Percentiles rank a stretch among this genome's conserved stretches.
These are phyloP conservation scores for Eristalis tenax DNA, from an alignment of 2,888 invertebrate species.

Conservation along the genomic window DNA sequence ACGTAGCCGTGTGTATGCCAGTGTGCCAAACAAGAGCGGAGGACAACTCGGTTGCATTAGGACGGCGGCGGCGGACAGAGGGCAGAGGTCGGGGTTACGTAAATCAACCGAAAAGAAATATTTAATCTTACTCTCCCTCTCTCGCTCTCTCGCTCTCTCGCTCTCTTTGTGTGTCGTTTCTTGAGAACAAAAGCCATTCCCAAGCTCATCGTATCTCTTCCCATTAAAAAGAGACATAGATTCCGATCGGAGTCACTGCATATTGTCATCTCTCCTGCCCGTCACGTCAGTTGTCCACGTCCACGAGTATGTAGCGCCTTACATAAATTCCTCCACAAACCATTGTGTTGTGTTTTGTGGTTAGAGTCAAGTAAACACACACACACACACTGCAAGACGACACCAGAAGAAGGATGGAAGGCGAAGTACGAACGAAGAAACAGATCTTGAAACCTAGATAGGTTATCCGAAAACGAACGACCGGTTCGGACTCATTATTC, in stretches of 20 bases:
- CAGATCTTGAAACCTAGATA: constrained; percentile 21
- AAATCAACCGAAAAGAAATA: not conserved
- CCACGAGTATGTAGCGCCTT: not conserved
- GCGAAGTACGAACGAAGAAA: not conserved
- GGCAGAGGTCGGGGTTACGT: not conserved
- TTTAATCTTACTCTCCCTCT: not conserved
- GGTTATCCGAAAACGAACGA: constrained; percentile 17
- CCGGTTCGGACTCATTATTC: constrained; percentile 20
- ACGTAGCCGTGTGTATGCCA: not conserved
- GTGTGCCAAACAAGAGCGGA: not conserved
- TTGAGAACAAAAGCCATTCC: not conserved
- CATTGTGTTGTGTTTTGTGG: not conserved
- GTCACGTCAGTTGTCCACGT: not conserved
- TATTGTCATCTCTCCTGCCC: not conserved
- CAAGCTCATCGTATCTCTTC: not conserved
- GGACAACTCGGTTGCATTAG: not conserved
- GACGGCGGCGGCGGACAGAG: too few species aligned
- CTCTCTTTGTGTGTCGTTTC: not conserved
- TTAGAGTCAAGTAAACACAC: not conserved
- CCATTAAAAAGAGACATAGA: not conserved
- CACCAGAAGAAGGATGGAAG: not conserved
- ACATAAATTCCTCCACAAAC: not conserved
- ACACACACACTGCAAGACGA: not conserved
- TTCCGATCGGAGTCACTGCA: not conserved
- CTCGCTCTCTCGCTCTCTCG: too few species aligned